Conservation (phyloP, 2,888 invertebrate species). For the Apamea crenata region DNA sequence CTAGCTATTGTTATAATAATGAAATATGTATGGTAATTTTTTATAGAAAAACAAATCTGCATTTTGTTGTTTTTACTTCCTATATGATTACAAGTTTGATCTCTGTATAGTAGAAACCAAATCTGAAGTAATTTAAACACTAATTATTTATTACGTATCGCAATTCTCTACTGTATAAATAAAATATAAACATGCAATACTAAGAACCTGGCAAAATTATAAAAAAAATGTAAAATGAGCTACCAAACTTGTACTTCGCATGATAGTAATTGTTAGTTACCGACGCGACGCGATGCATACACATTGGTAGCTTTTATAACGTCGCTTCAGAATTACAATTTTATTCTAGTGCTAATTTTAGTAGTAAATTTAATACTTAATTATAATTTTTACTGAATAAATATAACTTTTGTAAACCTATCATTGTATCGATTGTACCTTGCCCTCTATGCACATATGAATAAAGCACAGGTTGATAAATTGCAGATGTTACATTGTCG, state of each 20-base stretch:
- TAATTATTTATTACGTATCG: constrained; percentile 77
- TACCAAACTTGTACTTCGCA: constrained; percentile 68
- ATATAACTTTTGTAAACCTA: constrained; percentile 81
- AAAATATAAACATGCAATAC: constrained; percentile 69
- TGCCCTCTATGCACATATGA: constrained; percentile 71
- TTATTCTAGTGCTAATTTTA: constrained; percentile 83
- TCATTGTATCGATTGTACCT: constrained; percentile 81
- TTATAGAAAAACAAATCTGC: constrained; percentile 88
- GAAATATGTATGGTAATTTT: constrained; percentile 88
- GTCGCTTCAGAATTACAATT: constrained; percentile 74
- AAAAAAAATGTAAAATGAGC: constrained; percentile 67
- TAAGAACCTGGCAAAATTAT: constrained; percentile 71
- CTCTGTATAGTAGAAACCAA: constrained; percentile 87
- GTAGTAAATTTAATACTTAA: constrained; percentile 81
- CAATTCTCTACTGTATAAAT: constrained; percentile 70
- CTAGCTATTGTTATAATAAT: constrained; percentile 89
- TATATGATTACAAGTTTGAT: constrained; percentile 82
- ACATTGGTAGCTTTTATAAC: constrained; percentile 70
- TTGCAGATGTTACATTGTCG: constrained; percentile 47
- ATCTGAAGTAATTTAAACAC: constrained; percentile 77
- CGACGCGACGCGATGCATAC: constrained; percentile 70
- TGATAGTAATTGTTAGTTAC: constrained; percentile 79
- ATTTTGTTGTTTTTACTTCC: constrained; percentile 81
- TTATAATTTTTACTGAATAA: constrained; percentile 85
- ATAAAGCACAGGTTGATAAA: constrained; percentile 65